A percentile compares a stretch with the other conserved stretches of the same genome.
Conservation (phyloP, 2,113 vertebrate genomes). For the Shinisaurus crocodilurus region DNA sequence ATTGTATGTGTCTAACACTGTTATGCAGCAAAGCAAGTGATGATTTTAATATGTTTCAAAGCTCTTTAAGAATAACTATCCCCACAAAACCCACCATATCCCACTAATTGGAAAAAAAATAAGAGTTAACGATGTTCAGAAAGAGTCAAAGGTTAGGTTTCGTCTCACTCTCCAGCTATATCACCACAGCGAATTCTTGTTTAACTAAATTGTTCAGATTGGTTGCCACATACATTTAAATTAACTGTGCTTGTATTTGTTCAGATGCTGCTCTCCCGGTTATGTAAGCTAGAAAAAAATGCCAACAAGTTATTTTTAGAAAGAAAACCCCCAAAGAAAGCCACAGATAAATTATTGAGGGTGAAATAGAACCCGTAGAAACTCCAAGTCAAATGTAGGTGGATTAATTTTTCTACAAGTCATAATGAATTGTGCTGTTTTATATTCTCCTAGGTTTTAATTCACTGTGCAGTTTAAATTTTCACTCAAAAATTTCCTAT, state of each 20-base stretch:
- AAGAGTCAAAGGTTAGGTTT: constrained; percentile 3
- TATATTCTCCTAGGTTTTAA: not conserved
- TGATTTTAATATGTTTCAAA: not conserved
- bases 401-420: constrained; percentile 13
- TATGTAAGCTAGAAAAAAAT: constrained; percentile 42
- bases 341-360: constrained; percentile 29
- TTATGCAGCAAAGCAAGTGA: not conserved
- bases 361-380: constrained; percentile 49
- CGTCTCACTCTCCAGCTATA: not conserved
- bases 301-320: not conserved
- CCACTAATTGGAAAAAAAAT: not conserved
- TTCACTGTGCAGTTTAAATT: not conserved
- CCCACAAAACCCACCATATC: not conserved
- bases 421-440: not conserved
- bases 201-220: constrained; percentile 32
- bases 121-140: not conserved
- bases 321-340: constrained; percentile 49
- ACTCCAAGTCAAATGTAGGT: constrained; percentile 45
- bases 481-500: not conserved
- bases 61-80: constrained; percentile 6
- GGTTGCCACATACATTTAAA: constrained; percentile 17
- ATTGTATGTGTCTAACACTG: not conserved
- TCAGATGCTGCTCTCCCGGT: not conserved
- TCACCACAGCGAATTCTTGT: not conserved
- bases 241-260: constrained; percentile 16